A percentile compares a stretch with the other conserved stretches of the same genome.
phyloP scores from a whole-genome alignment of 1,140 invertebrate genomes.

The Aphidius gifuensis region DNA sequence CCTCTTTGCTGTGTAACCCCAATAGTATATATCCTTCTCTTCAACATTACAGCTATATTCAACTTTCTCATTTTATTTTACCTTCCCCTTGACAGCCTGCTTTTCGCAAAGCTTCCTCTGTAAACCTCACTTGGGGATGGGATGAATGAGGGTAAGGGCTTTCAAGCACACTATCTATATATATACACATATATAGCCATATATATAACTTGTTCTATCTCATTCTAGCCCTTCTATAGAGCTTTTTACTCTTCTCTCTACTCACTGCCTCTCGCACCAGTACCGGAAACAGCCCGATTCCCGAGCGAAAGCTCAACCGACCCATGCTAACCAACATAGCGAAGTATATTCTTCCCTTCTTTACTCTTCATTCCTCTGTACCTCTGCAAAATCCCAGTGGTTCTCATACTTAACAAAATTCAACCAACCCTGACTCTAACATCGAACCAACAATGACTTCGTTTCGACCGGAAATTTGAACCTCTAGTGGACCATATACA shows the following conservation, averaged over 20 bases:
- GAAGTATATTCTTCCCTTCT: slow-evolving; percentile 19
- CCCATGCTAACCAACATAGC: slow-evolving; percentile 49
- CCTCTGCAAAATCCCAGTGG: slow-evolving; percentile 36
- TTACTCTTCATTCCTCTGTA: neutral
- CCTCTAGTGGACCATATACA: neutral
- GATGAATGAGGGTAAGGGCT: slow-evolving; percentile 44
- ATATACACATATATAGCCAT: slow-evolving; percentile 41
- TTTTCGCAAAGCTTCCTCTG: slow-evolving; percentile 28
- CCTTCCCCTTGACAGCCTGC: slow-evolving; percentile 2
- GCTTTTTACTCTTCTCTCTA: no score
- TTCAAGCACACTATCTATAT: slow-evolving; percentile 32
- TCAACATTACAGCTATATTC: slow-evolving; percentile 14
- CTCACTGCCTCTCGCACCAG: slow-evolving; percentile 26
- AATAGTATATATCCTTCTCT: slow-evolving; percentile 14
- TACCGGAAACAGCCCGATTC: slow-evolving; percentile 50
- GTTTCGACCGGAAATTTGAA: slow-evolving; percentile 14
- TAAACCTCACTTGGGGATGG: slow-evolving; percentile 33
- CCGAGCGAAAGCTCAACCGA: slow-evolving; percentile 43
- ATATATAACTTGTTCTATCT: slow-evolving; percentile 43
- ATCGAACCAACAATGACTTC: slow-evolving; percentile 12
- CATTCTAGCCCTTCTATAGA: neutral
- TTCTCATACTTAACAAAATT: slow-evolving; percentile 39
- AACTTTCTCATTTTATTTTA: neutral
- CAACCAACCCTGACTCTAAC: neutral
- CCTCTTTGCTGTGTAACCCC: slow-evolving; percentile 11